Percentiles rank a stretch among this genome's conserved stretches.
phyloP scores from a whole-genome alignment of 1,140 invertebrate genomes.

The Magallana ariakensis region DNA sequence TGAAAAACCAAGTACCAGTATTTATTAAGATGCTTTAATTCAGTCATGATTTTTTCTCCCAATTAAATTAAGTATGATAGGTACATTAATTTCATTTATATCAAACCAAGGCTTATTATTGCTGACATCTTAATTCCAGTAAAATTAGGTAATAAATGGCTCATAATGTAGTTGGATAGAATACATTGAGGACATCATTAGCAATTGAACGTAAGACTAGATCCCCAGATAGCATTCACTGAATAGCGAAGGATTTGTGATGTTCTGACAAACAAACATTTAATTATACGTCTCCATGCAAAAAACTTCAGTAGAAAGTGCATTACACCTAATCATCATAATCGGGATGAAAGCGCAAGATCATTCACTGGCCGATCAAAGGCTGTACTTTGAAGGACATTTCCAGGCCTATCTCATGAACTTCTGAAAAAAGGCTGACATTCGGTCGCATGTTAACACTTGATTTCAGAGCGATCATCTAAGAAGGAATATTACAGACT shows the following conservation, averaged over 20 bases:
- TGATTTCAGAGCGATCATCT: no score
- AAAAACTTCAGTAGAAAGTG: not conserved
- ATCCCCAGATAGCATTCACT: not conserved
- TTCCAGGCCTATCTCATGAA: not conserved
- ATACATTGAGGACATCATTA: not conserved
- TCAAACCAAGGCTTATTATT: not conserved
- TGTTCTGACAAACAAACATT: conserved; percentile 11
- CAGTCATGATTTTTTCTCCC: not conserved
- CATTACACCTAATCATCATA: not conserved
- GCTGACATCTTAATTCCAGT: not conserved
- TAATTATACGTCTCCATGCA: not conserved
- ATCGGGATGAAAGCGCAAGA: not conserved
- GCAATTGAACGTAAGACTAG: conserved; percentile 2
- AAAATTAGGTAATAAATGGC: conserved; percentile 28
- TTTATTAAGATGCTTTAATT: not conserved
- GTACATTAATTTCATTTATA: conserved; percentile 3
- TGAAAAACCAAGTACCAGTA: not conserved
- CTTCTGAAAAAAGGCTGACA: not conserved
- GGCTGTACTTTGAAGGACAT: not conserved
- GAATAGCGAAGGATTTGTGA: not conserved
- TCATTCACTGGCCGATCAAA: not conserved
- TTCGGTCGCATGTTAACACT: not conserved
- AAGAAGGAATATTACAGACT: no score
- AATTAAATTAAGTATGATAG: not conserved
- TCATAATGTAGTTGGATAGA: not conserved